Base-by-base conservation (phyloP, 2,113 vertebrate genomes). In the Drymodes brunneopygia region DNA sequence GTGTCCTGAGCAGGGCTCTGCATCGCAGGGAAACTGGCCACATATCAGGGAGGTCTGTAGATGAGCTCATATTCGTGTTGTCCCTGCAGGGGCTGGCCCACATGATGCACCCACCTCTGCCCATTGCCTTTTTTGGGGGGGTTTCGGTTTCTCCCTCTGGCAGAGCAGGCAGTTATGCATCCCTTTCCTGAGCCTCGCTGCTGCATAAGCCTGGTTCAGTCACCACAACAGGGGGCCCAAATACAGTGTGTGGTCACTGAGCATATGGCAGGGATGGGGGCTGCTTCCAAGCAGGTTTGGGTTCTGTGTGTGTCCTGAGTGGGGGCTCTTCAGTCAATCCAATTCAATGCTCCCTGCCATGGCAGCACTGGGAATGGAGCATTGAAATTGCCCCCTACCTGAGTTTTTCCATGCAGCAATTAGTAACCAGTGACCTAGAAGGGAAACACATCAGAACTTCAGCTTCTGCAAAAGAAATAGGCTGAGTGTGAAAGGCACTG, bases 191-290 rank as follows among this genome's bases (percentile, higher is more conserved):
- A 91, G 70, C 65, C 71, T 58, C 0, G 0, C 29, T 77, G 53
- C 82, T 77, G 44, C 19, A 2, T 51, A 21, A 69, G 48, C 45
- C 87, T 71, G 71, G 22, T 90, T 54, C 60, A 21, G 40, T 64
- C 60, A 51, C 54, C 1, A 0, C 40, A 64, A 7, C 15, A 9
- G 17, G 36, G 27, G 58, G 10, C 31, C 70, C 21, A 36, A 56
- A n/a, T 22, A 7, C 44, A 38, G 48, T 0, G 0, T 50, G 9
- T 22, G 53, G 21, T n/a, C 57, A 4, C 40, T 0, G 0, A 31
- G 29, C 33, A 4, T 3, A 1, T 15, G 45, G 35, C 33, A 78
- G 58, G 56, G 62, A 31, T 58, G 65, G 33, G 31, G 4, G 17
- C 44, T 67, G 42, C 51, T 85, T 33, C 42, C 21, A 17, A 38